A percentile compares a stretch with the other conserved stretches of the same genome.
phyloP scores from a whole-genome alignment of 1,140 invertebrate genomes.

The Drosophila parvula region DNA sequence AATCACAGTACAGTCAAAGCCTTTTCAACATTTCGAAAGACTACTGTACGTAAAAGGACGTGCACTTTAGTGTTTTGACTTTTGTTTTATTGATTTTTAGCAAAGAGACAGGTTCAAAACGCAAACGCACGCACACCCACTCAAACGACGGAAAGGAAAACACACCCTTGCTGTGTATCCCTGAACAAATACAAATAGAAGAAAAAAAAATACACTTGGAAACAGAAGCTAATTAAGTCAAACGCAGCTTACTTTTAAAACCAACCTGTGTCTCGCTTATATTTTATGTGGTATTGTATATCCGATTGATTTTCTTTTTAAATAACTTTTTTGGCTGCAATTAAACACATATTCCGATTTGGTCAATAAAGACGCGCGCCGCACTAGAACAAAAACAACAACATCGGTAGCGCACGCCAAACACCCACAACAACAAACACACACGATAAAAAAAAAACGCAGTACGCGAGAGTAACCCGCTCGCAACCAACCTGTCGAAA shows the following conservation, averaged over 20 bases:
- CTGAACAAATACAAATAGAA: slow-evolving; percentile 35
- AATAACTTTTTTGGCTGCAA: not conserved
- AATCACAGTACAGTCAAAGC: too few species aligned
- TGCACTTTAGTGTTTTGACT: slow-evolving; percentile 52
- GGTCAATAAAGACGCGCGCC: slow-evolving; percentile 22
- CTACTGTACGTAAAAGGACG: slow-evolving; percentile 26
- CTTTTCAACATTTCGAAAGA: not conserved
- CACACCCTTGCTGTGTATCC: slow-evolving; percentile 74
- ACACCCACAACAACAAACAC: slow-evolving; percentile 24
- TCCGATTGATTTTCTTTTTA: not conserved
- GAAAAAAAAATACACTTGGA: slow-evolving; percentile 32
- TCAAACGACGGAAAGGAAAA: slow-evolving; percentile 42
- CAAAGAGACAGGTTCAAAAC: slow-evolving; percentile 55
- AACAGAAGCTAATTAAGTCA: slow-evolving; percentile 30
- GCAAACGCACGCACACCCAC: slow-evolving; percentile 15
- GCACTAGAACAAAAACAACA: slow-evolving; percentile 18
- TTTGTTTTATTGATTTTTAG: slow-evolving; percentile 66
- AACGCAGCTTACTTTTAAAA: slow-evolving; percentile 2
- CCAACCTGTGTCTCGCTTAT: slow-evolving; percentile 11
- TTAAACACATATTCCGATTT: not conserved
- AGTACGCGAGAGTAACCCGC: slow-evolving; percentile 21
- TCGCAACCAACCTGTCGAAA: slow-evolving; percentile 24
- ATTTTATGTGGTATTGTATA: not conserved
- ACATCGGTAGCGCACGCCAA: slow-evolving; percentile 26
- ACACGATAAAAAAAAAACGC: slow-evolving; percentile 32